A percentile compares a stretch with the other conserved stretches of the same genome.
phyloP scores from a whole-genome alignment of 2,888 invertebrate species.

The Calameuta idolon region DNA sequence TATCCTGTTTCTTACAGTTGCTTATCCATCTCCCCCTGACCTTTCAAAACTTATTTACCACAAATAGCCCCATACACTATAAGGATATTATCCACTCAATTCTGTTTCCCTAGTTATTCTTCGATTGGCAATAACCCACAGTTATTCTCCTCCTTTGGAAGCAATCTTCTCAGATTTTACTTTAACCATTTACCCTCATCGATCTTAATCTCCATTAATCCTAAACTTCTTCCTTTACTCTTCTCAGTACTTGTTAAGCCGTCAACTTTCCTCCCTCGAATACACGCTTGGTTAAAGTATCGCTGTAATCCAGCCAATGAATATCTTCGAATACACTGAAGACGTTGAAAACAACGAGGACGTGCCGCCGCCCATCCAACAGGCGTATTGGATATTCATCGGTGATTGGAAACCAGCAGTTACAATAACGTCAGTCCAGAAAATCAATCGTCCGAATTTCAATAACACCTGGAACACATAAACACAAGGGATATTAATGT shows the following conservation, averaged over 20 bases:
- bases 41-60: background rate
- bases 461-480: background rate
- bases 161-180: background rate
- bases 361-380: slow-evolving; percentile 25
- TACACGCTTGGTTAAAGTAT: background rate
- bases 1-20: background rate
- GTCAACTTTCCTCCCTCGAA: background rate
- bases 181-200: background rate
- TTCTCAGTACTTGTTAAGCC: background rate
- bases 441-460: background rate
- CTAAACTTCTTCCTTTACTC: background rate
- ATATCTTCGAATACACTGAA: slow-evolving; percentile 3
- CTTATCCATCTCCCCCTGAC: background rate
- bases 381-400: slow-evolving; percentile 28
- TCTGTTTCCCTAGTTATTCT: background rate
- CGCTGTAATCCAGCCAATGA: background rate
- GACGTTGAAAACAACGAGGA: slow-evolving; percentile 13
- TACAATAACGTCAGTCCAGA: background rate
- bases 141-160: background rate
- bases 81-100: background rate
- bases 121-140: background rate
- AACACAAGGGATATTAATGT: background rate
- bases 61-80: background rate
- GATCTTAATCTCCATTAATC: background rate
- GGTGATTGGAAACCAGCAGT: background rate